Evolutionary conservation across 1,140 invertebrate species (phyloP), one percentile per base, ranked within the genome.

Genomic region (Idris sp.): DNA sequence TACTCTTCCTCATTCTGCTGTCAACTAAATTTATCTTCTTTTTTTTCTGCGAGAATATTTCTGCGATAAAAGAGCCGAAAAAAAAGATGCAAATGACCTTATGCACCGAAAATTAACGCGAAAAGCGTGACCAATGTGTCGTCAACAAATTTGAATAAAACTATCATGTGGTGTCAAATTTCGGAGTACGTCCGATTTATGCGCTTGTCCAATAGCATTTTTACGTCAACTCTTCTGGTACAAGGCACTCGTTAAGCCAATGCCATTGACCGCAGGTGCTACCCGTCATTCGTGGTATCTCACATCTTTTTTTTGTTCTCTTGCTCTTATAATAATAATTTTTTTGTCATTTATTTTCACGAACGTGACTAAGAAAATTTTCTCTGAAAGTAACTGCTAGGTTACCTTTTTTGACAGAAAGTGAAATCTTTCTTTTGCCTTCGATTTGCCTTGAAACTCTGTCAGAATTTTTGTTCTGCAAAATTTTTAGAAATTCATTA

Each of bases 211-310:
- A 68, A 77, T 80, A 68, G 40, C 67, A 76, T 80, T 78, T 59
- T 67, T 72, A 62, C 54, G 54, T 72, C 72, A 74, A 71, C 49
- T 54, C 46, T 74, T 79, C 58, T 76, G 79, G 78, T 76, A 76
- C 73, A 77, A 84, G 81, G 82, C 81, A 85, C 83, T 87, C 83
- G 84, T 82, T 83, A 81, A 81, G 79, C 77, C 77, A 76, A 78
- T 73, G 82, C 86, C 86, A 77, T 85, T 80, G 86, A 86, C 84
- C 86, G 83, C 86, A 86, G 86, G 84, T 87, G 84, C 81, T 82
- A 73, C 46, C 62, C 73, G 73, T 78, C 74, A 56, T 80, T 71
- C 71, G 62, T 54, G 49, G 38, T 73, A 43, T 65, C 48, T 69
- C 35, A 44, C 71, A 71, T 68, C 69, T 65, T 74, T 65, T 77